Base-by-base conservation (phyloP, 23 tunicate genomes). In the Ascidia mentula region DNA sequence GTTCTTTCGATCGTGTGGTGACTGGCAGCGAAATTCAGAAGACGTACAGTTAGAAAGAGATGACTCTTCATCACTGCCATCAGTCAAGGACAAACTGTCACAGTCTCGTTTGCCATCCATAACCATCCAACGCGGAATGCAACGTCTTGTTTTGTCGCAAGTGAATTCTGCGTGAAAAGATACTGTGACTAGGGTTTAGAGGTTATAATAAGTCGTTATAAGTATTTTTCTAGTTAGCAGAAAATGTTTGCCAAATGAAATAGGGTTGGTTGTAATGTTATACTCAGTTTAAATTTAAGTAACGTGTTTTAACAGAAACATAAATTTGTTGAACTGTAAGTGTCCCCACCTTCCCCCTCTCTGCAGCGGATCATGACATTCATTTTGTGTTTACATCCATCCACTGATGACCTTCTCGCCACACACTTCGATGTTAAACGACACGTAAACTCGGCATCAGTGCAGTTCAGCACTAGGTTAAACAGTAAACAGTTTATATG, bases 81-180 rank as follows among this genome's bases (percentile, higher is more conserved):
- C 81, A 45, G 38, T 1, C 17, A 39, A 31, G 18, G 36, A 45
- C 15, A 33, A 33, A 33, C 38, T 45, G 38, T 31, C 38, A 40
- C 81, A 77, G 72, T 77, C 81, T 33, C 40, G 35, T 33, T 45
- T 33, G 15, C 70, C 81, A 33, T 77, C 70, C 69, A 77, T 45
- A 2, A 77, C 81, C 30, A 24, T 45, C 81, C 81, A 77, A 36
- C 81, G 40, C 2, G 40, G 59, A 45, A 77, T 77, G 81, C 81
- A 77, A 22, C 32, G 31, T 45, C 42, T 13, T 6, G 70, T 77
- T 53, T 45, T 45, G 35, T 22, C 17, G 70, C 81, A 77, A 1
- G 70, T 46, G 13, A 53, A 53, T 53, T 53, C 65, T 53, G 65
- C n/a, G n/a, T n/a, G n/a, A n/a, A n/a, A n/a, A n/a, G n/a, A n/a